Evolutionary conservation across 1,140 invertebrate species (phyloP).

Genomic region (Aphis craccivora): DNA sequence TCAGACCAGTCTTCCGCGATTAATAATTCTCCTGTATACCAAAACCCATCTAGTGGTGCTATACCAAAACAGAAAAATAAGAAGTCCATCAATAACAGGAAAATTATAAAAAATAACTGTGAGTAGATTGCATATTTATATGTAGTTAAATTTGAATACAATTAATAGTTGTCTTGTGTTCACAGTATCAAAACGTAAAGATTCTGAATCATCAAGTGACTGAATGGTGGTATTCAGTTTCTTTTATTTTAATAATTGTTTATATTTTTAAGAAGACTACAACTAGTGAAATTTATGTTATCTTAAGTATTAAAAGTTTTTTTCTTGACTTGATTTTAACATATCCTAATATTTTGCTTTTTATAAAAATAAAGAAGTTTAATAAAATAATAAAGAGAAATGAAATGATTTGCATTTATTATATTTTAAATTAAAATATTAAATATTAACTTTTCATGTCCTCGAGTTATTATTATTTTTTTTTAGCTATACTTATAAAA

Average conservation of each 20-base stretch:
- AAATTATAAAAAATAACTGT: slow-evolving; percentile 51
- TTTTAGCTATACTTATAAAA: background rate
- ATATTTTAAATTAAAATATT: background rate
- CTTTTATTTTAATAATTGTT: background rate
- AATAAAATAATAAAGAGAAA: background rate
- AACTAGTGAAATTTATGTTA: background rate
- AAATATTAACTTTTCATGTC: background rate
- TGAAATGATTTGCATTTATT: background rate
- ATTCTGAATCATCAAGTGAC: slow-evolving; percentile 46
- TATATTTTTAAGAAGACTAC: slow-evolving; percentile 14
- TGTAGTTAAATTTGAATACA: background rate
- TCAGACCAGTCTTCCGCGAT: background rate
- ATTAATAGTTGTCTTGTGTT: background rate
- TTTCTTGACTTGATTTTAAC: background rate
- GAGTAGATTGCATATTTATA: background rate
- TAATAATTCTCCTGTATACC: background rate
- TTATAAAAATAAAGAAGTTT: background rate
- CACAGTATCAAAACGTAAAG: slow-evolving; percentile 32
- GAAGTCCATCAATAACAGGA: background rate
- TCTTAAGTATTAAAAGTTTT: background rate
- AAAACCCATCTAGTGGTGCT: slow-evolving; percentile 51
- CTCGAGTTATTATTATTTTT: background rate
- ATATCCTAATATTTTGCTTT: background rate
- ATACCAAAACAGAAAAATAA: slow-evolving; percentile 41
- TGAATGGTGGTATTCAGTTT: background rate